phyloP scores from a whole-genome alignment of 2,797 vertebrate species.

The Xenops minutus region DNA sequence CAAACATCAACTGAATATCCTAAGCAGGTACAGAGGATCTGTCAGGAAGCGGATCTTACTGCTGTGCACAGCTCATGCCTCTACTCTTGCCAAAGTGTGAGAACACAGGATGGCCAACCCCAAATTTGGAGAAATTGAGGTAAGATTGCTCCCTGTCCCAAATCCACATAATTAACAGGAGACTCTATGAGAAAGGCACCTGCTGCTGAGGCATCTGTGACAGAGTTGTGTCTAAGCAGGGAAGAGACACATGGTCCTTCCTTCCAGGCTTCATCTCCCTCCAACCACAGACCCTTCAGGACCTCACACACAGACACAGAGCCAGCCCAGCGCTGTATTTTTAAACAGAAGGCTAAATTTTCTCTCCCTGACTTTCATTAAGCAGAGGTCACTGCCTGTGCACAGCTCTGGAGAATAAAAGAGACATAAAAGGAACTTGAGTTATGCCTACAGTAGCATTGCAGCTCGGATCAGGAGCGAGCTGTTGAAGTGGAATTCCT shows the following conservation, averaged over 20 bases:
- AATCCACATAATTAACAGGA: not conserved
- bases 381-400: not conserved
- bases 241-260: not conserved
- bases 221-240: not conserved
- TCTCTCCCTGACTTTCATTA: constrained; percentile 7
- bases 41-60: not conserved
- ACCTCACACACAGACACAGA: not conserved
- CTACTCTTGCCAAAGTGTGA: not conserved
- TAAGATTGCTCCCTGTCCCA: not conserved
- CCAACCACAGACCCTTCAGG: not conserved
- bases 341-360: not conserved
- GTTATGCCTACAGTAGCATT: not conserved
- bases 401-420: constrained; percentile 9
- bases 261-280: not conserved
- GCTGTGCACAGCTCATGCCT: not conserved
- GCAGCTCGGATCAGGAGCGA: not conserved
- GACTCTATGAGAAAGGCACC: not conserved
- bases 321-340: not conserved
- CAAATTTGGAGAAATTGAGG: not conserved
- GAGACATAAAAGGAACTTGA: not conserved
- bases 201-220: not conserved
- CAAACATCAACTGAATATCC: not conserved
- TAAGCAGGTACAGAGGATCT: not conserved
- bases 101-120: not conserved
- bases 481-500: not conserved